These are phyloP conservation scores for Gambusia affinis DNA, from an alignment of 2,113 vertebrate species.

Conservation along the genomic window DNA sequence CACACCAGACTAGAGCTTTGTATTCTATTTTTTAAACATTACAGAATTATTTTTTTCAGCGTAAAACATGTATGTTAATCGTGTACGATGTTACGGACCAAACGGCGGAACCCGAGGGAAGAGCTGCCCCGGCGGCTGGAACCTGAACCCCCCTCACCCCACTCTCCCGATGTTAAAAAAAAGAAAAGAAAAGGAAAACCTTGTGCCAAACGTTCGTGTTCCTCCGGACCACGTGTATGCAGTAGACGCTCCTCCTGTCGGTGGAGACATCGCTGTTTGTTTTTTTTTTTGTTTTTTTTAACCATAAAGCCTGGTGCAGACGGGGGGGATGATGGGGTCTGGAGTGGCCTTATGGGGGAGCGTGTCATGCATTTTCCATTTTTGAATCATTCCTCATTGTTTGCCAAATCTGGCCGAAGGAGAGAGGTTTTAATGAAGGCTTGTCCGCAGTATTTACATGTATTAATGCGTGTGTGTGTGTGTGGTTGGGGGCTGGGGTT, in stretches of 20 bases:
- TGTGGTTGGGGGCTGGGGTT: slow-evolving; percentile 36
- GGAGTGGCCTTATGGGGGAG: slow-evolving; percentile 82
- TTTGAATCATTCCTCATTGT: slow-evolving; percentile 75
- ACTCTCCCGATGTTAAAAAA: slow-evolving; percentile 41
- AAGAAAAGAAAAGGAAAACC: slow-evolving; percentile 39
- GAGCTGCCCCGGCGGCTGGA: slow-evolving; percentile 47
- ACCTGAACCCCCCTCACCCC: slow-evolving; percentile 32
- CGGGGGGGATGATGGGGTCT: slow-evolving; percentile 64
- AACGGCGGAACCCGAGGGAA: slow-evolving; percentile 70
- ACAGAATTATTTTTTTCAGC: slow-evolving; percentile 83
- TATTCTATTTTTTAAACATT: slow-evolving; percentile 84
- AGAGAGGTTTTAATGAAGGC: slow-evolving; percentile 74
- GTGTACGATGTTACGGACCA: slow-evolving; percentile 80
- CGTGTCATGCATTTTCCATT: slow-evolving; percentile 71
- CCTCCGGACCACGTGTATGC: slow-evolving; percentile 71
- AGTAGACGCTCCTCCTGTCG: slow-evolving; percentile 72
- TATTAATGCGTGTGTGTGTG: slow-evolving; percentile 50
- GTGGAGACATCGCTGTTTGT: slow-evolving; percentile 25
- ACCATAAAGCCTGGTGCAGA: slow-evolving; percentile 58
- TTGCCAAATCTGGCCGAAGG: slow-evolving; percentile 75
- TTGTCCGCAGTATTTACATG: slow-evolving; percentile 72
- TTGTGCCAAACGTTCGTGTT: slow-evolving; percentile 77
- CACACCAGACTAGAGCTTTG: slow-evolving; percentile 84
- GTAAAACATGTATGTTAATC: slow-evolving; percentile 72
- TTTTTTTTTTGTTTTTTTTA: slow-evolving; percentile 14